Evolutionary conservation across 2,888 invertebrate genomes (phyloP).

Genomic region (Himalopsyche anomala): DNA sequence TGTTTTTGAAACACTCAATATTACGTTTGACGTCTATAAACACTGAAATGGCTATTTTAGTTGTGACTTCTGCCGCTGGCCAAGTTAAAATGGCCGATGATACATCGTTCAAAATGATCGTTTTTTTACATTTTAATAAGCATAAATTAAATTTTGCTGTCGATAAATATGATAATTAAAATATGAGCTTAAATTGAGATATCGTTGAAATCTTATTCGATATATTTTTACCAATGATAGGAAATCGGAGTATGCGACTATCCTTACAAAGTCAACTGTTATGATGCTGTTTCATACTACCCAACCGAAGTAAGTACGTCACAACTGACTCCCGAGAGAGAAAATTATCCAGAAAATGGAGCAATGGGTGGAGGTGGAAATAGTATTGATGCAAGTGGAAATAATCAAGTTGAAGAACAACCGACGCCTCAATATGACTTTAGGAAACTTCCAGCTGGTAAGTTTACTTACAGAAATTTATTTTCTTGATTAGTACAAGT

Average conservation of each 20-base stretch:
- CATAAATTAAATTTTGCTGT: too few relatives aligned
- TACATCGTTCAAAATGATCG: too few relatives aligned
- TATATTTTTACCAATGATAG: conserved; percentile 71
- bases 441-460: background rate
- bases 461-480: background rate
- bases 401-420: background rate
- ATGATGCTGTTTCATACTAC: conserved; percentile 65
- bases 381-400: background rate
- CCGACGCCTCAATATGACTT: background rate
- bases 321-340: background rate
- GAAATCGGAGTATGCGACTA: conserved; percentile 81
- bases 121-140: too few relatives aligned
- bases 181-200: too few relatives aligned
- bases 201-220: too few relatives aligned
- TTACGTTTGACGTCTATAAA: too few relatives aligned
- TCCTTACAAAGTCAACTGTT: conserved; percentile 74
- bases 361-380: background rate
- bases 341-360: background rate
- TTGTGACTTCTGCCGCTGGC: too few relatives aligned
- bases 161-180: too few relatives aligned
- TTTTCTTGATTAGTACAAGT: too few relatives aligned
- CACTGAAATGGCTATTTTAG: too few relatives aligned
- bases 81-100: background rate
- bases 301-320: background rate
- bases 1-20: too few relatives aligned